Evolutionary conservation across 1,140 invertebrate species (phyloP).

Genomic region (Drosophila mayri): DNA sequence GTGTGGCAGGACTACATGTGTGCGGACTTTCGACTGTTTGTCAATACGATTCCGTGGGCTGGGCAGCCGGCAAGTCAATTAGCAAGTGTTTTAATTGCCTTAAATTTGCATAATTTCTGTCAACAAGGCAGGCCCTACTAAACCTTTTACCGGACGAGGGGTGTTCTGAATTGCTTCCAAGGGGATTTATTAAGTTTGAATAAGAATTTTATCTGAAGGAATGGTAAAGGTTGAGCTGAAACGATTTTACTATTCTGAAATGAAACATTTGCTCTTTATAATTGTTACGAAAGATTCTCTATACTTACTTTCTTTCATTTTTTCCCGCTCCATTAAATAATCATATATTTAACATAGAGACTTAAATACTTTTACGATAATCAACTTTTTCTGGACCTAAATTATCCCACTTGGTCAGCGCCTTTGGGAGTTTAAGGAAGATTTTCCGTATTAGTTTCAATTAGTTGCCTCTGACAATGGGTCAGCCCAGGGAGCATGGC

Average conservation of each 20-base stretch:
- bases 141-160: not conserved
- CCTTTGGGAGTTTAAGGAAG: slow-evolving; percentile 27
- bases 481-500: slow-evolving; percentile 39
- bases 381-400: not conserved
- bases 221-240: not conserved
- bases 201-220: slow-evolving; percentile 24
- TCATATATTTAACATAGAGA: not conserved
- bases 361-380: not conserved
- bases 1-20: slow-evolving; percentile 14
- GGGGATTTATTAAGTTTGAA: slow-evolving; percentile 14
- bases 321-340: not conserved
- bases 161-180: not conserved
- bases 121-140: slow-evolving; percentile 52
- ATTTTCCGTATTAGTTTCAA: slow-evolving; percentile 69
- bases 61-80: slow-evolving; percentile 72
- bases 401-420: not conserved
- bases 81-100: slow-evolving; percentile 82
- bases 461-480: slow-evolving; percentile 62
- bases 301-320: no score
- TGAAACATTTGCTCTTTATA: not conserved
- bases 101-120: slow-evolving; percentile 82
- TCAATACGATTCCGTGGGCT: slow-evolving; percentile 55
- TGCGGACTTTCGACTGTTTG: slow-evolving; percentile 55
- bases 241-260: not conserved
- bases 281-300: not conserved